These are phyloP conservation scores for Amblyjoppa proteus DNA, from an alignment of 2,888 invertebrate genomes.

Conservation along the genomic window DNA sequence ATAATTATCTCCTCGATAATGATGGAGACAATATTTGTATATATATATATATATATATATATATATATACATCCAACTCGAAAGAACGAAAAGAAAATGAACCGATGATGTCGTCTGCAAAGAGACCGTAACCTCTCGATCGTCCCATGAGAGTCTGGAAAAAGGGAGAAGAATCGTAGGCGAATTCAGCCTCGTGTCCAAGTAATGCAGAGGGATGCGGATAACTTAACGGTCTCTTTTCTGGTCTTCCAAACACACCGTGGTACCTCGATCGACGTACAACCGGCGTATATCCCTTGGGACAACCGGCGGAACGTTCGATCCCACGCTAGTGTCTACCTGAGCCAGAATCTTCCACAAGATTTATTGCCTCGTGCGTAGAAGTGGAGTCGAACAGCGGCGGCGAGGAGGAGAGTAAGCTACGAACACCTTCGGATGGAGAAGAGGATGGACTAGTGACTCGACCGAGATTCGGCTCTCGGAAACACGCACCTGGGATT, in stretches of 20 bases:
- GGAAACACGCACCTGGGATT: slow-evolving; percentile 69
- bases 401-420: slow-evolving; percentile 6
- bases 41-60: too few species aligned
- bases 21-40: neutral
- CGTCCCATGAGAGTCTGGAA: slow-evolving; percentile 11
- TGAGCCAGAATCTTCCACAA: slow-evolving; percentile 66
- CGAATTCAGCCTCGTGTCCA: slow-evolving; percentile 26
- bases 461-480: slow-evolving; percentile 53
- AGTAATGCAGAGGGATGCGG: slow-evolving; percentile 1
- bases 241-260: slow-evolving; percentile 33
- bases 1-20: neutral
- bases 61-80: neutral
- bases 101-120: slow-evolving; percentile 1
- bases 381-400: slow-evolving; percentile 11
- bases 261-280: slow-evolving; percentile 38
- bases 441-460: slow-evolving; percentile 35
- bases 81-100: neutral
- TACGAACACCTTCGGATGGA: slow-evolving; percentile 7
- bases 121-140: neutral
- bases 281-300: slow-evolving; percentile 42
- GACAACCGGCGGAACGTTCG: slow-evolving; percentile 51
- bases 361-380: slow-evolving; percentile 71
- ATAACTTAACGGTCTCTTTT: slow-evolving; percentile 22
- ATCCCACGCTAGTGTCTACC: slow-evolving; percentile 66
- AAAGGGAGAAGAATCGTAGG: slow-evolving; percentile 16